Base-by-base conservation (phyloP, 2,113 vertebrate species). In the Notarius quadriscutis region DNA sequence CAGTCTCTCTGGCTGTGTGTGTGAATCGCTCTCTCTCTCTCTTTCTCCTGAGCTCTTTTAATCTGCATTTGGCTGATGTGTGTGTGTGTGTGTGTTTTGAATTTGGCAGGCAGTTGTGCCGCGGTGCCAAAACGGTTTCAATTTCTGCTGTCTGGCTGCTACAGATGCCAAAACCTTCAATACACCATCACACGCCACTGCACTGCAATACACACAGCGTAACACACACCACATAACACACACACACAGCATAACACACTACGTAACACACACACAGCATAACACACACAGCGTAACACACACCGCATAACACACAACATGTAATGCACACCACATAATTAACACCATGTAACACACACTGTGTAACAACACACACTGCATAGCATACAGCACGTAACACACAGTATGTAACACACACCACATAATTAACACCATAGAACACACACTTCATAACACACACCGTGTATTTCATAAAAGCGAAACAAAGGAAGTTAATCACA, bases 41-140 rank as follows among this genome's bases (percentile, higher is more conserved):
- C 20, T 63, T 1, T 30, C 30, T 30, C 2, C 3, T 57, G 10
- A 14, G 12, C 80, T 15, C 20, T 22, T 62, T 81, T 30, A 15
- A 7, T 69, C 12, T 8, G 25, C 48, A 50, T 75, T 51, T 75
- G 72, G 9, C 22, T 0, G 4, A 14, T 65, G 0, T n/a, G 30
- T 65, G 60, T 83, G 22, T 83, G 22, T 83, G 60, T 71, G 63
- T 71, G 50, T 55, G 50, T 71, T 84, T 57, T n/a, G 30, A 8
- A 34, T 20, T 41, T 74, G 71, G 71, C 71, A 74, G 30, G 34
- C 17, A 14, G 72, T 25, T 25, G 48, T 51, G 72, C 20, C 10
- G 1, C 20, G 25, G 48, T 51, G 72, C 48, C 20, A 75, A 75
- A 75, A 1, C 72, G 12, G 10, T 75, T 75, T 75, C 9, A 75